phyloP scores from a whole-genome alignment of 2,888 invertebrate genomes.

The Plemyria rubiginata region DNA sequence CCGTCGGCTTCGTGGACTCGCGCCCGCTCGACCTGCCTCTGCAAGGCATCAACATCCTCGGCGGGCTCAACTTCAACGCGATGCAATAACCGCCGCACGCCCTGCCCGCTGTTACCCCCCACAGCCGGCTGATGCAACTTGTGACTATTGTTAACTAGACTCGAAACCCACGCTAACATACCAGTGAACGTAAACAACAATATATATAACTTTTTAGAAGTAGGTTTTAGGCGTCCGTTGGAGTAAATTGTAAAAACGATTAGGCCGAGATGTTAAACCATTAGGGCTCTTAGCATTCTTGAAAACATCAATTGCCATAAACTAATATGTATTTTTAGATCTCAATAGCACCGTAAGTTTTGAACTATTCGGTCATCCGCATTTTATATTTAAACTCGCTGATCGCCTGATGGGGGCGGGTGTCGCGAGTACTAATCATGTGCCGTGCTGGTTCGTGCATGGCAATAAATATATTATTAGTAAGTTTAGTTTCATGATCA shows the following conservation, averaged over 20 bases:
- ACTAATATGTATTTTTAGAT: slow-evolving; percentile 63
- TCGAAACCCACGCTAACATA: neutral
- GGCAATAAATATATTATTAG: neutral
- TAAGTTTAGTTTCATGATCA: slow-evolving; percentile 22
- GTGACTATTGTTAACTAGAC: neutral
- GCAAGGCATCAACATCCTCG: slow-evolving; percentile 88
- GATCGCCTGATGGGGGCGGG: neutral
- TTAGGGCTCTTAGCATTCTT: neutral
- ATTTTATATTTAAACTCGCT: neutral
- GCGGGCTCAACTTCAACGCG: slow-evolving; percentile 89
- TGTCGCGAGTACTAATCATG: neutral
- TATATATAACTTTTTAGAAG: neutral
- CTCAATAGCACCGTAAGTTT: slow-evolving; percentile 75
- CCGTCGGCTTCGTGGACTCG: slow-evolving; percentile 89
- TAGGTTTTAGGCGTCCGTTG: neutral
- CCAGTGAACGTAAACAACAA: neutral
- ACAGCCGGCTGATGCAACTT: neutral
- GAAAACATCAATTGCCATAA: slow-evolving; percentile 3
- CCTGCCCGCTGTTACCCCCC: neutral
- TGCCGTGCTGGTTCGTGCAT: slow-evolving; percentile 3
- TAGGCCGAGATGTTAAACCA: neutral
- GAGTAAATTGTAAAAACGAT: neutral
- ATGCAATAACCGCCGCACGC: slow-evolving; percentile 84
- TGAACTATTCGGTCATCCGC: slow-evolving; percentile 51
- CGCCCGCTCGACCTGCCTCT: slow-evolving; percentile 89